phyloP scores from a whole-genome alignment of 2,797 vertebrate genomes.

The Chelmon rostratus region DNA sequence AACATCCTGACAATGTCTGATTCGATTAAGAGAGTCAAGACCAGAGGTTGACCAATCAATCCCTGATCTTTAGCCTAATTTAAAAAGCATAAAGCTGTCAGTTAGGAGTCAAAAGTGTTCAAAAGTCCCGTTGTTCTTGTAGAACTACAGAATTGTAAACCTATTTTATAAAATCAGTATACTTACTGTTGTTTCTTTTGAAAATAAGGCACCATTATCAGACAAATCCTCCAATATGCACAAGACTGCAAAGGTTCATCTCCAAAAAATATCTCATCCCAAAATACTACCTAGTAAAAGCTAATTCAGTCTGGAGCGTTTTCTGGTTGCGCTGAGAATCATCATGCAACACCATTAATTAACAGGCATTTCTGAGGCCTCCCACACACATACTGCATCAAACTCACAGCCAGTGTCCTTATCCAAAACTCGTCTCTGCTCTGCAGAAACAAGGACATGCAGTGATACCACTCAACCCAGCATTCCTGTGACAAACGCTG shows the following conservation, averaged over 20 bases:
- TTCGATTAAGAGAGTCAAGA: neutral
- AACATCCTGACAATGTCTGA: neutral
- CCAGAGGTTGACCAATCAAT: accelerated
- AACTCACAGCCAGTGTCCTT: constrained; percentile 78
- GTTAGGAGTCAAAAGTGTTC: neutral
- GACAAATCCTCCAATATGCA: constrained; percentile 11
- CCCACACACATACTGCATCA: constrained; percentile 83
- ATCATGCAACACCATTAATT: constrained; percentile 82
- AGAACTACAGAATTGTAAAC: neutral
- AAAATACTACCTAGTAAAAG: constrained; percentile 59
- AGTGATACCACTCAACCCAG: constrained; percentile 60
- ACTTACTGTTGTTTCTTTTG: neutral
- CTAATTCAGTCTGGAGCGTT: constrained; percentile 59
- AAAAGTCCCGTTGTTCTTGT: neutral
- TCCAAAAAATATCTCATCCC: constrained; percentile 32
- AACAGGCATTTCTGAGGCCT: constrained; percentile 79
- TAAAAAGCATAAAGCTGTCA: neutral
- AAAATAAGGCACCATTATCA: neutral
- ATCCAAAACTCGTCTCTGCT: constrained; percentile 73
- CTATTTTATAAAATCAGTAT: neutral
- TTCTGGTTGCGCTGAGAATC: constrained; percentile 66
- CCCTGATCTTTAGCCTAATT: neutral
- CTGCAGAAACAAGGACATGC: constrained; percentile 58
- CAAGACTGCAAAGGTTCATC: neutral
- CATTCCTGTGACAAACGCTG: constrained; percentile 25